A percentile compares a stretch with the other conserved stretches of the same genome.
These are phyloP conservation scores for Eumeta japonica DNA, from an alignment of 1,140 invertebrate genomes.

Conservation along the genomic window DNA sequence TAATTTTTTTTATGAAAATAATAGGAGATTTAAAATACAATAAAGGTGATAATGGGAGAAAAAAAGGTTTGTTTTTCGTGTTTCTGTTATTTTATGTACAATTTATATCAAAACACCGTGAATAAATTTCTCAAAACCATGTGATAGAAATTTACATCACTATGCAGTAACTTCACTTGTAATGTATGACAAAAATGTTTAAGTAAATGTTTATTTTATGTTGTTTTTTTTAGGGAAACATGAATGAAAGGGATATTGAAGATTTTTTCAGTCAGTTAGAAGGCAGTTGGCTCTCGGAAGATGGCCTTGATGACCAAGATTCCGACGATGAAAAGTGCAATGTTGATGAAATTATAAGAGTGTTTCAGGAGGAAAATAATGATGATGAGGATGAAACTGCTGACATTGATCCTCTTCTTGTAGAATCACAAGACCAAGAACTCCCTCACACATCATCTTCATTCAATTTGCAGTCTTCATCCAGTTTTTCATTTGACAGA, in stretches of 20 bases:
- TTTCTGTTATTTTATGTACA: constrained; percentile 21
- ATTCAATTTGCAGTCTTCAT: constrained; percentile 16
- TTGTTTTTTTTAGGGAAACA: constrained; percentile 23
- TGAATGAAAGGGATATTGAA: constrained; percentile 25
- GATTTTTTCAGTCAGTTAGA: constrained; percentile 22
- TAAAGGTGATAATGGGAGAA: constrained; percentile 20
- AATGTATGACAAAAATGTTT: constrained; percentile 19
- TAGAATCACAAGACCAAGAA: constrained; percentile 24
- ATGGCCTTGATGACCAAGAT: constrained; percentile 23
- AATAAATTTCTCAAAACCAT: constrained; percentile 26
- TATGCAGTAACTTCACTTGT: constrained; percentile 20
- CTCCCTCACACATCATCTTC: constrained; percentile 17
- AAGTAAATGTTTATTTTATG: constrained; percentile 23
- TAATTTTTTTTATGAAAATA: constrained; percentile 20
- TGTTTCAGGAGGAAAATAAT: constrained; percentile 20
- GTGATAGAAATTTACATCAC: constrained; percentile 28
- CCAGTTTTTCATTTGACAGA: constrained; percentile 23
- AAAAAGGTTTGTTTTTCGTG: constrained; percentile 23
- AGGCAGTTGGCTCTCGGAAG: constrained; percentile 26
- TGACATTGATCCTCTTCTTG: constrained; percentile 27
- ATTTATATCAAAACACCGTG: constrained; percentile 22
- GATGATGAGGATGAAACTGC: constrained; percentile 18
- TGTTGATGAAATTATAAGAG: constrained; percentile 22
- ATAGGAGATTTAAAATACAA: constrained; percentile 17
- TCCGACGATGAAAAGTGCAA: constrained; percentile 23